Base-by-base conservation (phyloP, 1,140 invertebrate genomes). In the Mercenaria mercenaria region DNA sequence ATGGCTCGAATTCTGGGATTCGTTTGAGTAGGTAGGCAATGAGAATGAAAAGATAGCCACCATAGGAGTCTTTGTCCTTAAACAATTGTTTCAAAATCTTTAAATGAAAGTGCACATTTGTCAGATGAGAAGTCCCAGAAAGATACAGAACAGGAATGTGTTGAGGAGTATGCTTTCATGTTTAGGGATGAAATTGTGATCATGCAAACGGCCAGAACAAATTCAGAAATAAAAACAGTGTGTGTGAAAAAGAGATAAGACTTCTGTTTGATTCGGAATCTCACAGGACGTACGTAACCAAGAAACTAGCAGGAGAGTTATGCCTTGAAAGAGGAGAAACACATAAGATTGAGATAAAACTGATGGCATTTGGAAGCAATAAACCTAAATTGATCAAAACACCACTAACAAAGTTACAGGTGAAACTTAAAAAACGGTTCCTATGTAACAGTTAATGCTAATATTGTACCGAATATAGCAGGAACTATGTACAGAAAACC, bases 161-260 rank as follows among this genome's bases (percentile, higher is more conserved):
- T 47, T 8, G 18, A 18, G 18, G 43, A 47, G 18, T 10, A 47
- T 47, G 43, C 8, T 47, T 18, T 47, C 43, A 47, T 47, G 43
- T 8, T 18, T 10, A 47, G 8, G 43, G 18, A 47, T 18, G 43
- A 81, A 81, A 59, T 61, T 23, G 52, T 81, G 26, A 23, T 81
- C 3, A 81, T 81, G 79, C 79, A 81, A 81, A 81, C 79, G 8
- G 79, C 79, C 3, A 81, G n/a, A 39, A 43, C 79, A 26, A 52
- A 34, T 20, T 81, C 8, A 6, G 8, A n/a, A 61, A 81, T 37
- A 3, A 15, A 32, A n/a, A 59, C 2, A 61, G 8, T 18, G 20
- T 13, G 4, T 15, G 15, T 4, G 2, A 18, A 32, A 18, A 32
- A 34, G 4, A 37, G 29, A 32, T 61, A 11, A 10, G 41, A 29